Evolutionary conservation across 1,140 invertebrate genomes (phyloP).

Genomic region (Drosophila ambigua): DNA sequence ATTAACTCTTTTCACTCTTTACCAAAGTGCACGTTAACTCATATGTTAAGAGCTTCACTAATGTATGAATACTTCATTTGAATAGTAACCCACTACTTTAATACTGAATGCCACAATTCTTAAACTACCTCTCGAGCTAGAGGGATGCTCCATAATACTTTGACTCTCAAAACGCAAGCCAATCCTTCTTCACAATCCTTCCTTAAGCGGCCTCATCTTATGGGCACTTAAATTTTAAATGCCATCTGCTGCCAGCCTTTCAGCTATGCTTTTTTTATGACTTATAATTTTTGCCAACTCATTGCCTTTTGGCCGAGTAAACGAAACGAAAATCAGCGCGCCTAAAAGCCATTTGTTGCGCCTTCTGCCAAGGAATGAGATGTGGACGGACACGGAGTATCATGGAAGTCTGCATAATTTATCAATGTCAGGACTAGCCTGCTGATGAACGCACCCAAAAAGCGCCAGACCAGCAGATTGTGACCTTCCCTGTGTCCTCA

Average conservation of each 20-base stretch:
- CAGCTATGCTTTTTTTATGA: conserved; percentile 55
- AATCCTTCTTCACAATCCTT: conserved; percentile 23
- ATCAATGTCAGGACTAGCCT: conserved; percentile 72
- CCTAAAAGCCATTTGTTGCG: conserved; percentile 68
- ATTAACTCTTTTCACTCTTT: no score
- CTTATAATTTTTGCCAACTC: conserved; percentile 80
- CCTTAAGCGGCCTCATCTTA: conserved; percentile 48
- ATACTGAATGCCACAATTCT: not conserved
- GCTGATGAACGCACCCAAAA: conserved; percentile 66
- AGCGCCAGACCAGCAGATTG: conserved; percentile 70
- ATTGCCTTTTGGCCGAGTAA: conserved; percentile 56
- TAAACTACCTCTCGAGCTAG: not conserved
- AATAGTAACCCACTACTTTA: not conserved
- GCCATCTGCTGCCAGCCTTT: conserved; percentile 57
- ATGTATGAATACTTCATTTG: no score
- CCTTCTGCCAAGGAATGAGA: not conserved
- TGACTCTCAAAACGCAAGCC: conserved; percentile 23
- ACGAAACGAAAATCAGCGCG: conserved; percentile 31
- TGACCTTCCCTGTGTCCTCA: conserved; percentile 9
- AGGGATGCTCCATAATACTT: conserved; percentile 31
- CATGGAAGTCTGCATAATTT: conserved; percentile 63
- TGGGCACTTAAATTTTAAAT: conserved; percentile 76
- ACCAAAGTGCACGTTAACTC: no score
- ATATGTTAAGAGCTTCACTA: no score
- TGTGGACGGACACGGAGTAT: not conserved